Evolutionary conservation across 2,797 vertebrate species (phyloP).

Genomic region (Pipistrellus pygmaeus): DNA sequence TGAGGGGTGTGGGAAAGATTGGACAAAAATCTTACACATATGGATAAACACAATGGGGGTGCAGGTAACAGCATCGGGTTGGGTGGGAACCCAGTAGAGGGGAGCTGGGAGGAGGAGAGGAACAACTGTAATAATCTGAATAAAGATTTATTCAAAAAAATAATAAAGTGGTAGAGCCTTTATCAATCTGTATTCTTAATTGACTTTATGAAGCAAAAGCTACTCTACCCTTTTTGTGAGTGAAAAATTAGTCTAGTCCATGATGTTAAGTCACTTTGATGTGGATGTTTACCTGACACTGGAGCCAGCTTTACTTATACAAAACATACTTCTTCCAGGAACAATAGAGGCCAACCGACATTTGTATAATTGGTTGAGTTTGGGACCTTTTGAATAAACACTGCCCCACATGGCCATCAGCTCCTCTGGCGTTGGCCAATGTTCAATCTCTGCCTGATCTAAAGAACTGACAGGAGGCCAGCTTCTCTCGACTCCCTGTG

Average conservation of each 20-base stretch:
- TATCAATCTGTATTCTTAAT: neutral
- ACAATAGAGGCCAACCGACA: neutral
- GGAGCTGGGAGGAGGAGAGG: too few relatives aligned
- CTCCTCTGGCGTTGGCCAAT: neutral
- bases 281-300: neutral
- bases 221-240: neutral
- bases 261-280: neutral
- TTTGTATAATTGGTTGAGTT: neutral
- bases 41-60: too few relatives aligned
- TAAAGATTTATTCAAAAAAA: too few relatives aligned
- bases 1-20: too few relatives aligned
- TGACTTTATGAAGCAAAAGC: neutral
- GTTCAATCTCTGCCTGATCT: neutral
- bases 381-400: neutral
- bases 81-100: too few relatives aligned
- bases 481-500: neutral
- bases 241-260: neutral
- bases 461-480: neutral
- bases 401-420: neutral
- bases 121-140: too few relatives aligned
- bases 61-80: too few relatives aligned
- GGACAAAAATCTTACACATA: too few relatives aligned
- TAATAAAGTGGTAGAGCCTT: neutral
- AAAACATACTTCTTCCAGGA: slow-evolving; percentile 11
- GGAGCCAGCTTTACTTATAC: neutral